Percentiles rank a stretch among this genome's conserved stretches.
Conservation (phyloP, 2,113 vertebrate genomes). For the Psephotus haematonotus region DNA sequence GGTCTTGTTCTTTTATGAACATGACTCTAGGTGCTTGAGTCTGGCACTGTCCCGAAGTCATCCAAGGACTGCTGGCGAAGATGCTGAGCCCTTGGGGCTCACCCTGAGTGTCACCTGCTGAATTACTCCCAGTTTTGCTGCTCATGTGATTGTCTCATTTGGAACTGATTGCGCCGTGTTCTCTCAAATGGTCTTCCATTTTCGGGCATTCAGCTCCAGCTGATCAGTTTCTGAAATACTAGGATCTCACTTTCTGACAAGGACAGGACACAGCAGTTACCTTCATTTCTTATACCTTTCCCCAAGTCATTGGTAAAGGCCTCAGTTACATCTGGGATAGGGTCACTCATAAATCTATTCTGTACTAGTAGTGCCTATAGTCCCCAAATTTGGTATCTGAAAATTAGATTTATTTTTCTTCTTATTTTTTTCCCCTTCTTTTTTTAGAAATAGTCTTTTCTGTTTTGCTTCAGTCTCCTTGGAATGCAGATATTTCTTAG, state of each 20-base stretch:
- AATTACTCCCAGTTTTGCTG: slow-evolving; percentile 47
- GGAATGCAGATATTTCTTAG: neutral
- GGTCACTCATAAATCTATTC: neutral
- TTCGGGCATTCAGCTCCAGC: neutral
- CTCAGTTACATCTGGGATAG: neutral
- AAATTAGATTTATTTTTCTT: neutral
- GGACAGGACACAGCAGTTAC: neutral
- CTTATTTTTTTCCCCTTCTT: neutral
- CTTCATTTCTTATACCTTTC: neutral
- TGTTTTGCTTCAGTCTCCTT: neutral
- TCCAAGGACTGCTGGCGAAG: neutral
- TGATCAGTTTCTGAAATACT: neutral
- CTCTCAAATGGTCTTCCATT: neutral
- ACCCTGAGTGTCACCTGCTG: neutral
- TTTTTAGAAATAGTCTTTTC: neutral
- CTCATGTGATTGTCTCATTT: neutral
- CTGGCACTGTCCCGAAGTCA: neutral
- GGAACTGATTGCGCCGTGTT: neutral
- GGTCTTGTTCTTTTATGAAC: neutral
- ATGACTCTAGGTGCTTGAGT: neutral
- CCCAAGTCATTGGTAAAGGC: neutral
- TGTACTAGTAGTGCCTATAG: neutral
- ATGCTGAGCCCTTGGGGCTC: neutral
- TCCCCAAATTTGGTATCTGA: neutral
- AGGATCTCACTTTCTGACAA: neutral